Evolutionary conservation across 2,797 vertebrate species (phyloP).

Genomic region (Chelonia mydas): DNA sequence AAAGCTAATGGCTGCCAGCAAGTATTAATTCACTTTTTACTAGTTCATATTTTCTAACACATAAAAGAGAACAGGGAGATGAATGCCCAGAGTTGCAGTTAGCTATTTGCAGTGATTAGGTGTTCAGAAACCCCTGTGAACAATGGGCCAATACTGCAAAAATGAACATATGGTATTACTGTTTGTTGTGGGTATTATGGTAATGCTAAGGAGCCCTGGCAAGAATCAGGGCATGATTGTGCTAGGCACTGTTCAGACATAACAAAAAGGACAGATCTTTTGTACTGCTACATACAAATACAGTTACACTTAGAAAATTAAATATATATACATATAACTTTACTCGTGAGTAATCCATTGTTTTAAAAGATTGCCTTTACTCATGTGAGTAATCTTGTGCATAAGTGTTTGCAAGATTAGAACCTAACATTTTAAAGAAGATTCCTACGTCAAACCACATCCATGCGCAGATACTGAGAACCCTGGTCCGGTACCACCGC

Average conservation of each 20-base stretch:
- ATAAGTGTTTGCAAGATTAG: background rate
- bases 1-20: background rate
- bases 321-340: background rate
- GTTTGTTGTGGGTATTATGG: too few relatives aligned
- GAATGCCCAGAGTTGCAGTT: background rate
- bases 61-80: background rate
- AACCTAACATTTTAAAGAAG: background rate
- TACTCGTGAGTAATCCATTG: background rate
- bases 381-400: background rate
- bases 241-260: background rate
- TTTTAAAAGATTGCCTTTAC: background rate
- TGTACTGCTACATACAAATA: background rate
- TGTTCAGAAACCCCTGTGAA: rapidly evolving
- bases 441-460: background rate
- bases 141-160: rapidly evolving
- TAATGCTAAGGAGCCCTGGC: too few relatives aligned
- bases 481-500: background rate
- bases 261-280: too few relatives aligned
- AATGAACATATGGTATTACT: rapidly evolving
- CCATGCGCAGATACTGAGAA: background rate
- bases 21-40: background rate
- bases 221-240: background rate
- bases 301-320: background rate
- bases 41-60: background rate
- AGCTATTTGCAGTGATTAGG: too few relatives aligned